These are phyloP conservation scores for Hirtodrosophila histrioides DNA, from an alignment of 2,888 invertebrate genomes.

Conservation along the genomic window DNA sequence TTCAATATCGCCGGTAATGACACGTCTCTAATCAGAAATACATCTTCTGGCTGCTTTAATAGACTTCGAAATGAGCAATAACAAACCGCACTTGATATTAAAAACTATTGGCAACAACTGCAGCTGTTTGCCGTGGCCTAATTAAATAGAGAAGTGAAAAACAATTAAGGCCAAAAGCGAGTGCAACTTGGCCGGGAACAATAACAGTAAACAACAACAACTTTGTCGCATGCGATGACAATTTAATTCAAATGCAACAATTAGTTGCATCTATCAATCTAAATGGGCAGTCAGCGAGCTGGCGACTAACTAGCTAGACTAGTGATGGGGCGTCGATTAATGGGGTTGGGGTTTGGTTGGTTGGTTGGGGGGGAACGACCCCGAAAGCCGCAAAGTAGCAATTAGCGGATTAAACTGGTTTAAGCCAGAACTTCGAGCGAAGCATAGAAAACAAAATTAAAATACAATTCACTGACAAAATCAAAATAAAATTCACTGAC, in stretches of 20 bases:
- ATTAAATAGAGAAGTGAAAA: conserved; percentile 6
- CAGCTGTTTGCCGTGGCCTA: conserved; percentile 10
- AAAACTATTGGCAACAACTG: conserved; percentile 3
- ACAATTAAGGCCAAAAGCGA: conserved; percentile 8
- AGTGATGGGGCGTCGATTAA: background rate
- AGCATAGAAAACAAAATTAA: too few relatives aligned
- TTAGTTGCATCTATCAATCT: conserved; percentile 47
- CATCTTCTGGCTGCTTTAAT: too few relatives aligned
- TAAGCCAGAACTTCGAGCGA: conserved; percentile 11
- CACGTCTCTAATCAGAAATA: too few relatives aligned
- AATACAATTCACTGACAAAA: background rate
- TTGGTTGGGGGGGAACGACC: background rate
- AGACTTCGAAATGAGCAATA: too few relatives aligned
- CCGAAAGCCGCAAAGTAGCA: conserved; percentile 6
- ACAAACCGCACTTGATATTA: background rate
- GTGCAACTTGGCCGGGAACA: background rate
- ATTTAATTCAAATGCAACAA: conserved; percentile 29
- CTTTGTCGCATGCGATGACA: conserved; percentile 1
- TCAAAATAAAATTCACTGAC: conserved; percentile 3
- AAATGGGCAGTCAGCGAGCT: conserved; percentile 7
- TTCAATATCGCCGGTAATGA: too few relatives aligned
- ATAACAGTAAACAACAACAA: background rate
- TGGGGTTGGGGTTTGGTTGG: too few relatives aligned
- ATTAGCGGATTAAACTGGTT: conserved; percentile 41
- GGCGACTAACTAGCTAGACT: background rate